These are phyloP conservation scores for Atta texana DNA, from an alignment of 1,140 invertebrate species.

Conservation along the genomic window DNA sequence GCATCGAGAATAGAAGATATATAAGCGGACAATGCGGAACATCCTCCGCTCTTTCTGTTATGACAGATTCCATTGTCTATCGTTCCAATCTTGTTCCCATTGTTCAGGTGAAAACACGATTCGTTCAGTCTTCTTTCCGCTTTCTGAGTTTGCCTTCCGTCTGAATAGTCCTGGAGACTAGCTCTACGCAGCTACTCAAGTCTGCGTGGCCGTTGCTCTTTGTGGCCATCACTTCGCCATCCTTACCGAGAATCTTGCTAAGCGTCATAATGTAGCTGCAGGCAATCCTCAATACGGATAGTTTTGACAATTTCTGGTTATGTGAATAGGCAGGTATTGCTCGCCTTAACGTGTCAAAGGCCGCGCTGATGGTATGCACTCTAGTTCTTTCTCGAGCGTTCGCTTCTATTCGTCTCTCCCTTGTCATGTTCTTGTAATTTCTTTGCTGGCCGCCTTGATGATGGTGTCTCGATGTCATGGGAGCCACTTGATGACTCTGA, in stretches of 20 bases:
- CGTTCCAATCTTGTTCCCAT: neutral
- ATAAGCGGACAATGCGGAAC: conserved; percentile 20
- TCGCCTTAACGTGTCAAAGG: conserved; percentile 94
- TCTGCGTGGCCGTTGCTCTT: conserved; percentile 66
- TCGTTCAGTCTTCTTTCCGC: conserved; percentile 91
- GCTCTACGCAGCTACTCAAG: conserved; percentile 93
- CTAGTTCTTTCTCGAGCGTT: conserved; percentile 96
- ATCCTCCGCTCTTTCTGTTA: neutral
- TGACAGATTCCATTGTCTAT: neutral
- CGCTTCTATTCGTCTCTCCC: conserved; percentile 96
- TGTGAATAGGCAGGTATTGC: conserved; percentile 96
- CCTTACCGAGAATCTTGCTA: conserved; percentile 83
- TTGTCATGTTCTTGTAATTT: conserved; percentile 98
- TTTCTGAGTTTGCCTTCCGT: conserved; percentile 96
- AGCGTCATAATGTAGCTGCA: conserved; percentile 96
- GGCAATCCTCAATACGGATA: conserved; percentile 96
- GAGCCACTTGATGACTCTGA: conserved; percentile 52
- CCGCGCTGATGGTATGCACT: conserved; percentile 97
- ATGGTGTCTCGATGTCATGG: conserved; percentile 68
- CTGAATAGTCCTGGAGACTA: conserved; percentile 95
- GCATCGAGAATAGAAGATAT: conserved; percentile 45
- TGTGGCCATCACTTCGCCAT: conserved; percentile 76
- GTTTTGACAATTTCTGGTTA: conserved; percentile 96
- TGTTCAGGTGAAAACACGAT: neutral
- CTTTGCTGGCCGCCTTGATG: conserved; percentile 88